phyloP scores from a whole-genome alignment of 2,113 vertebrate species.

The Pholis gunnellus region DNA sequence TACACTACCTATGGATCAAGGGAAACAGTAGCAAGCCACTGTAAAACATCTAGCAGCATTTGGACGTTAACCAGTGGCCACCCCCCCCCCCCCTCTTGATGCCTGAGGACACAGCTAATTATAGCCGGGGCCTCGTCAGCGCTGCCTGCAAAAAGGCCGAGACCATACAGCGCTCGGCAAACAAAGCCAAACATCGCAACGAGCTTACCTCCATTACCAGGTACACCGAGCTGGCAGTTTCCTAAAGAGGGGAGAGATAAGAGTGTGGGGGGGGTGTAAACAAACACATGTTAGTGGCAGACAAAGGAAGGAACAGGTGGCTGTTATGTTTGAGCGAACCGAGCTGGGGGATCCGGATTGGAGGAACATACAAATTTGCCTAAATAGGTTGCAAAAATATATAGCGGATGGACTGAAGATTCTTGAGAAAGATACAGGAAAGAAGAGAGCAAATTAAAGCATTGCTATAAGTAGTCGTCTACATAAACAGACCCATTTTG shows the following conservation, averaged over 20 bases:
- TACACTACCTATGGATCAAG: background rate
- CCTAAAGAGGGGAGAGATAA: slow-evolving; percentile 82
- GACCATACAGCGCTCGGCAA: slow-evolving; percentile 57
- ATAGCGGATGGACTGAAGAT: too few species aligned
- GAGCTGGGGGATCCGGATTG: background rate
- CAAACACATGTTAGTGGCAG: slow-evolving; percentile 63
- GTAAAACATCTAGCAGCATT: slow-evolving; percentile 2
- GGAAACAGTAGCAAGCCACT: background rate
- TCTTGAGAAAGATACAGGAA: background rate
- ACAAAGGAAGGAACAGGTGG: slow-evolving; percentile 48
- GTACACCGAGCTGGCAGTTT: slow-evolving; percentile 96
- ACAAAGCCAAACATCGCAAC: slow-evolving; percentile 54
- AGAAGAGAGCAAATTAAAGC: background rate
- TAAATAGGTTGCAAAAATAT: background rate
- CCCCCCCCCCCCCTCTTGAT: background rate
- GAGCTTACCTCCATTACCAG: slow-evolving; percentile 98
- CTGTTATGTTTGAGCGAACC: slow-evolving; percentile 11
- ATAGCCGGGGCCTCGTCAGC: slow-evolving; percentile 44
- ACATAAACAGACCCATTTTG: background rate
- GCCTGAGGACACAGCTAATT: slow-evolving; percentile 63
- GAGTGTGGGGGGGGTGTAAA: slow-evolving; percentile 42
- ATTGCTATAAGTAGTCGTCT: background rate
- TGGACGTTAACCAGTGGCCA: slow-evolving; percentile 21
- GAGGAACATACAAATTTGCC: background rate
- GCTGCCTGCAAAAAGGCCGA: slow-evolving; percentile 28